Conservation (phyloP, 2,797 vertebrate genomes). For the Hemitrygon akajei region DNA sequence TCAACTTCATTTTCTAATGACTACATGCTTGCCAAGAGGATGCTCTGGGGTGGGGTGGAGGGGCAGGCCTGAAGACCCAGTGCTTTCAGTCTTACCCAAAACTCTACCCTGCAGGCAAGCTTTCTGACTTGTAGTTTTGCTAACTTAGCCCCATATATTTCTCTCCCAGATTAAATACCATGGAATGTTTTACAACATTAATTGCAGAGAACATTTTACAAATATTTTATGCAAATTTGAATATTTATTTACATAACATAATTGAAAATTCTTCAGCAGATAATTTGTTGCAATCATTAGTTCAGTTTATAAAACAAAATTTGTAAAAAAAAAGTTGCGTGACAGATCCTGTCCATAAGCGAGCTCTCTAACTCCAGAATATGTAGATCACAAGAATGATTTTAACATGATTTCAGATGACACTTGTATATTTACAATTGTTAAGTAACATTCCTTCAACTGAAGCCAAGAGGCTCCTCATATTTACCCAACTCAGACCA, state of each 20-base stretch:
- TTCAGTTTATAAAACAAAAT: neutral
- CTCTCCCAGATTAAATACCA: neutral
- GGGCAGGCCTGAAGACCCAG: no score
- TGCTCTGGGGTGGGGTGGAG: no score
- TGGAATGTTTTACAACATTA: neutral
- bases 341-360: neutral
- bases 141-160: neutral
- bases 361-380: neutral
- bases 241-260: slow-evolving; percentile 27
- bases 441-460: neutral
- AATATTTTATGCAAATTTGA: neutral
- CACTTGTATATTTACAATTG: neutral
- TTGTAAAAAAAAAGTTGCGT: neutral
- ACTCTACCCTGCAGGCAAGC: no score
- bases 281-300: neutral
- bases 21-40: no score
- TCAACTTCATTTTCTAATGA: no score
- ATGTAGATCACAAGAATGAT: neutral
- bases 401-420: neutral
- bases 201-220: neutral
- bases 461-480: neutral
- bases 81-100: no score
- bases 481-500: neutral
- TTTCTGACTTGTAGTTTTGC: neutral
- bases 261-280: neutral